Evolutionary conservation across 2,113 vertebrate genomes (phyloP), one percentile per base, ranked within the genome.

Genomic region (Hyperoodon ampullatus): DNA sequence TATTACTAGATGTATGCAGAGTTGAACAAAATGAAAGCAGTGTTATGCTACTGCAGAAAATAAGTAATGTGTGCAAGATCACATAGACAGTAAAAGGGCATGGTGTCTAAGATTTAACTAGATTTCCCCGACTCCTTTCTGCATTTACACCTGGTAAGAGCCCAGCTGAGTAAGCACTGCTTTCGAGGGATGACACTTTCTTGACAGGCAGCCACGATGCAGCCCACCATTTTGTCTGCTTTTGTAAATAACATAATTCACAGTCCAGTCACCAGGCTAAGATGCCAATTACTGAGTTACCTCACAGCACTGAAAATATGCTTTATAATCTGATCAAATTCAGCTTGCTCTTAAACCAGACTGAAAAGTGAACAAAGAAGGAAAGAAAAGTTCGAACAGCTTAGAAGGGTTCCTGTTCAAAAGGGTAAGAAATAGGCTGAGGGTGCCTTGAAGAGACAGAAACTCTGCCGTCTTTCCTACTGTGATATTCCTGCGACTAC

Each of bases 211-310:
- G 58, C 6, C 75, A 83, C 21, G 30, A 2, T 12, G 33, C 19
- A 35, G 35, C 77, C 16, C 6, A 44, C 28, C 26, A 35, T 65
- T 44, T 23, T 84, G 24, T 84, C 42, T 77, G 39, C n/a, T 83
- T 82, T 78, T 80, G 12, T 47, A 93, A 93, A 19, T 50, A n/a
- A 94, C 21, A 65, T n/a, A 60, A 82, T 89, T 88, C 50, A 71
- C 8, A 84, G 65, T 53, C 24, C 2, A 19, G 28, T 23, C 53
- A 55, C 92, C 16, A 30, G 26, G 66, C 24, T 63, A 77, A 90
- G 63, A 50, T 77, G 65, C 35, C 70, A 84, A 58, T 90, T 61
- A 70, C 55, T 88, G 28, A 84, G 44, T 16, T 61, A 81, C 70
- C 55, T 83, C 60, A 53, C 53, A 53, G 60, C 39, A 23, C 3